These are phyloP conservation scores for Drosophila biarmipes DNA, from an alignment of 1,140 invertebrate genomes.

Conservation along the genomic window DNA sequence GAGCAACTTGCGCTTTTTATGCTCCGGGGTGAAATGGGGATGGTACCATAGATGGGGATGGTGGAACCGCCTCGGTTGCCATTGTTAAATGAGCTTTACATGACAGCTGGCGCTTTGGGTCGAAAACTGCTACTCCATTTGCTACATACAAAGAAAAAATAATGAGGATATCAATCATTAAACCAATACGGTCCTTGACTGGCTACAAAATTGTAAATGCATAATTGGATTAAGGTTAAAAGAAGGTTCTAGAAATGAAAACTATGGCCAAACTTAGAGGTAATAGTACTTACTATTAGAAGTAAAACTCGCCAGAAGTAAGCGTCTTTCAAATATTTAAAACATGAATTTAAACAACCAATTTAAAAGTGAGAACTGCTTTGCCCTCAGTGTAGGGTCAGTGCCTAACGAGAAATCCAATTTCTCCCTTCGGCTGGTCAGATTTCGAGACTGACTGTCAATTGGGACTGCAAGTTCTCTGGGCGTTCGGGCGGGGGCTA, in stretches of 20 bases:
- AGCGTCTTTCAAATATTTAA: too few species aligned
- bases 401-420: conserved; percentile 54
- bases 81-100: conserved; percentile 69
- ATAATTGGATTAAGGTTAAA: too few species aligned
- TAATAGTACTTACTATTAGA: too few species aligned
- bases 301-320: too few species aligned
- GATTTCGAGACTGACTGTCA: conserved; percentile 59
- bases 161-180: conserved; percentile 1
- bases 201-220: too few species aligned
- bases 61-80: conserved; percentile 38
- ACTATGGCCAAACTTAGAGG: too few species aligned
- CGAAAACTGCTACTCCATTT: conserved; percentile 12
- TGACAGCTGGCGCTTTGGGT: conserved; percentile 56
- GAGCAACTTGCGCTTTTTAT: conserved; percentile 78
- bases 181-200: background rate
- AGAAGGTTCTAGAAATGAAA: too few species aligned
- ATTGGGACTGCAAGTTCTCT: conserved; percentile 54
- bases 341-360: too few species aligned
- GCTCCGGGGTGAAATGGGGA: conserved; percentile 27
- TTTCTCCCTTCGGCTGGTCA: conserved; percentile 63
- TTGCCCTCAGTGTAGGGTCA: conserved; percentile 20
- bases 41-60: conserved; percentile 1
- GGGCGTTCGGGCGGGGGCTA: conserved; percentile 16
- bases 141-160: conserved; percentile 5
- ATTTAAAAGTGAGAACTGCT: too few species aligned